A percentile compares a stretch with the other conserved stretches of the same genome.
phyloP scores from a whole-genome alignment of 2,888 invertebrate species.

The Lasioglossum lativentre region DNA sequence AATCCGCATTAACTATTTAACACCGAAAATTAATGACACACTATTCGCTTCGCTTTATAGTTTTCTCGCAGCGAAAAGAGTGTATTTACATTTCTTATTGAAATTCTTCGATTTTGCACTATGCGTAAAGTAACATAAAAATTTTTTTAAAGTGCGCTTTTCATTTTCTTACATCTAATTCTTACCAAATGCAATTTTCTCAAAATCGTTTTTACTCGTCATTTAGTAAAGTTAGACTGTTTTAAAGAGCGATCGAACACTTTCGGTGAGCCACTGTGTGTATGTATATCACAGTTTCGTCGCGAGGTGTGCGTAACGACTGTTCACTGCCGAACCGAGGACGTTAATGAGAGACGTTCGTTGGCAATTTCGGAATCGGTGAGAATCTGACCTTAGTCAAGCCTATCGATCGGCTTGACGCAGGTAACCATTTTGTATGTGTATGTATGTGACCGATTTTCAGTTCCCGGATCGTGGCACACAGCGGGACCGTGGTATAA shows the following conservation, averaged over 20 bases:
- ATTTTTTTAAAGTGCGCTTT: too few species aligned
- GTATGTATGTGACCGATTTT: conserved; percentile 66
- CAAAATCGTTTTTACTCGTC: background rate
- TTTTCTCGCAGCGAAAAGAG: too few species aligned
- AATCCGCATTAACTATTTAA: too few species aligned
- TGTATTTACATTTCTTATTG: too few species aligned
- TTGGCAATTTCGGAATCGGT: conserved; percentile 16
- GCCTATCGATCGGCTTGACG: conserved; percentile 42
- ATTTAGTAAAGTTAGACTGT: background rate
- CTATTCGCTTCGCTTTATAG: too few species aligned
- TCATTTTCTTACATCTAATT: too few species aligned
- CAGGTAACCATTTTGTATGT: conserved; percentile 6
- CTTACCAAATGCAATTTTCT: too few species aligned
- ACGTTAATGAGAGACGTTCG: conserved; percentile 18
- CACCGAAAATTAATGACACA: too few species aligned
- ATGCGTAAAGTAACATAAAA: too few species aligned
- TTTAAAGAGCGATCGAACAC: too few species aligned
- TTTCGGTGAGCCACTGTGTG: background rate
- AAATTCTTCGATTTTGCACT: too few species aligned
- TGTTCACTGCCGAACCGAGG: background rate
- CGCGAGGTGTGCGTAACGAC: background rate
- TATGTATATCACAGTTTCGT: background rate
- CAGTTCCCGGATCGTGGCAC: conserved; percentile 34
- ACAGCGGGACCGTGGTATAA: conserved; percentile 44
- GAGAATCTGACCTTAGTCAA: conserved; percentile 38